A percentile compares a stretch with the other conserved stretches of the same genome.
Evolutionary conservation across 2,113 vertebrate genomes (phyloP).

Genomic region (Phoxinus phoxinus): DNA sequence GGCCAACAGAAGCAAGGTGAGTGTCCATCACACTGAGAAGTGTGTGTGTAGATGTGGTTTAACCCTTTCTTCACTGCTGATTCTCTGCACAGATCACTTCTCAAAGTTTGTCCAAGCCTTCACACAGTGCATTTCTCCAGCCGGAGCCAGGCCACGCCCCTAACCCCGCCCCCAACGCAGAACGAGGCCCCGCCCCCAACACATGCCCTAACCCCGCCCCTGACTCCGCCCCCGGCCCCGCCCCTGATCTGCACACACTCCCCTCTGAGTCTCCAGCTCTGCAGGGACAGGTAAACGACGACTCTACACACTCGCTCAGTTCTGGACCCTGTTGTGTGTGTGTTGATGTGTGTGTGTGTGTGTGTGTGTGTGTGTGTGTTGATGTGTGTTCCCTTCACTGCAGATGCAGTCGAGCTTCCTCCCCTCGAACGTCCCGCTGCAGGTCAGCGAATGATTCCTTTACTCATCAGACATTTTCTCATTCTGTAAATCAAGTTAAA

Average conservation of each 20-base stretch:
- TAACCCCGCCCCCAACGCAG: background rate
- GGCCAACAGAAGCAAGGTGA: background rate
- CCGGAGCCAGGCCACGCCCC: background rate
- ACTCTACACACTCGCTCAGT: background rate
- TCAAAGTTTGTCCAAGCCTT: background rate
- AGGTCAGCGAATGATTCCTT: background rate
- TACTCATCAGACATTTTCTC: background rate
- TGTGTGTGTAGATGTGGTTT: no score
- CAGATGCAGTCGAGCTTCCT: background rate
- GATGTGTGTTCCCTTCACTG: background rate
- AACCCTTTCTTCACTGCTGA: no score
- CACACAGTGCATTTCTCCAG: constrained; percentile 32
- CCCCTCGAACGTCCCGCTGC: background rate
- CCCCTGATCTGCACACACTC: no score
- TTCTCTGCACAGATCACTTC: background rate
- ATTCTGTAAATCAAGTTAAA: background rate
- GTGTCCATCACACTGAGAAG: background rate
- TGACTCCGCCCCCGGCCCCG: background rate
- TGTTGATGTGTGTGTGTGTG: no score
- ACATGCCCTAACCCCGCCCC: no score
- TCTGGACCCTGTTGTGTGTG: background rate
- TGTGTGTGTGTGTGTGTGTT: background rate
- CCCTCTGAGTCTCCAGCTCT: constrained; percentile 14
- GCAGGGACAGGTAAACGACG: constrained; percentile 46
- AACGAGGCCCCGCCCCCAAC: background rate